Conservation (phyloP, 2,888 invertebrate genomes). For the Patella depressa region DNA sequence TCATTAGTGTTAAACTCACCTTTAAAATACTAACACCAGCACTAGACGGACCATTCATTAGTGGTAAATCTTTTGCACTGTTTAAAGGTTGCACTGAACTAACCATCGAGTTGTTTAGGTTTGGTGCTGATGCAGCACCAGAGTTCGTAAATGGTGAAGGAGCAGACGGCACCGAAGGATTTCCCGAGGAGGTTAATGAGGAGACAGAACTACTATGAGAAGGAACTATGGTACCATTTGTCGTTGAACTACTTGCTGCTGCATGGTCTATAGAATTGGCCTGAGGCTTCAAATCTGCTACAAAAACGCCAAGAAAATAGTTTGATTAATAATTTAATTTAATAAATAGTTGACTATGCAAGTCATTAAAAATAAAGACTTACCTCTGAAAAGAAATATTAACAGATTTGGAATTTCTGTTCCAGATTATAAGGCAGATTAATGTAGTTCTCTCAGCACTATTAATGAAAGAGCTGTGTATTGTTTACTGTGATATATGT, state of each 20-base stretch:
- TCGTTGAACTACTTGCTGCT: conserved; percentile 63
- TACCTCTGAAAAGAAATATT: too few relatives aligned
- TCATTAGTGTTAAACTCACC: conserved; percentile 50
- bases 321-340: too few relatives aligned
- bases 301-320: neutral
- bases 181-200: conserved; percentile 65
- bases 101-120: conserved; percentile 34
- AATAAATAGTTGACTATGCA: too few relatives aligned
- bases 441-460: too few relatives aligned
- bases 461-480: too few relatives aligned
- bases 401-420: too few relatives aligned
- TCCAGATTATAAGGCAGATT: too few relatives aligned
- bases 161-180: conserved; percentile 74
- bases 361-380: too few relatives aligned
- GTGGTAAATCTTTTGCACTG: conserved; percentile 49
- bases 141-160: conserved; percentile 71
- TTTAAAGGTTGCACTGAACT: conserved; percentile 35
- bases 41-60: conserved; percentile 74
- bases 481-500: too few relatives aligned
- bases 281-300: conserved; percentile 64
- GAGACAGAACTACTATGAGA: conserved; percentile 61
- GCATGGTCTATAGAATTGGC: conserved; percentile 65
- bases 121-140: conserved; percentile 38
- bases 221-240: conserved; percentile 61
- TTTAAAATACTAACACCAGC: conserved; percentile 46